Evolutionary conservation across 2,113 vertebrate genomes (phyloP).

Genomic region (Galbula dea): DNA sequence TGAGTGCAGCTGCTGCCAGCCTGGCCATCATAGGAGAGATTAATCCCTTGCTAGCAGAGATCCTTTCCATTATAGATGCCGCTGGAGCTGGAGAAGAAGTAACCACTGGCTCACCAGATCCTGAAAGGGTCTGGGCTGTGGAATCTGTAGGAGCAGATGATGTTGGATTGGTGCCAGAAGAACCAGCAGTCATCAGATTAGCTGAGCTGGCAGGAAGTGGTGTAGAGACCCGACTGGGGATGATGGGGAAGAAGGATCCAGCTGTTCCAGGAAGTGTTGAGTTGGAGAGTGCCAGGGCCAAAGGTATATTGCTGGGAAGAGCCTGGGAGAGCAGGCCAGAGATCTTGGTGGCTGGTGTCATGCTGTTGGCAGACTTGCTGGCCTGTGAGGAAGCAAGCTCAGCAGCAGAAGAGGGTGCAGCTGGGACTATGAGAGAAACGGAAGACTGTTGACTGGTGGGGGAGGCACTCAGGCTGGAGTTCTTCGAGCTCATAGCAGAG

Average conservation of each 20-base stretch:
- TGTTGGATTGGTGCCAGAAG: slow-evolving; percentile 71
- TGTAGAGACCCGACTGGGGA: slow-evolving; percentile 81
- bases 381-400: slow-evolving; percentile 75
- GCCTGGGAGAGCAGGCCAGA: slow-evolving; percentile 88
- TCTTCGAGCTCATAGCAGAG: slow-evolving; percentile 96
- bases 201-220: slow-evolving; percentile 82
- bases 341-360: slow-evolving; percentile 82
- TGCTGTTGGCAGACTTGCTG: slow-evolving; percentile 77
- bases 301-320: slow-evolving; percentile 88
- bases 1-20: slow-evolving; percentile 94
- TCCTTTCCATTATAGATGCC: slow-evolving; percentile 95
- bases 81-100: slow-evolving; percentile 81
- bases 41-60: slow-evolving; percentile 95
- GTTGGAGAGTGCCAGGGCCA: slow-evolving; percentile 85
- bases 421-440: slow-evolving; percentile 78
- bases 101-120: slow-evolving; percentile 69
- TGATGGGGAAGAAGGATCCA: slow-evolving; percentile 87
- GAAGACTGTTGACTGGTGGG: slow-evolving; percentile 95
- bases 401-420: slow-evolving; percentile 76
- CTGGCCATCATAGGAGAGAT: slow-evolving; percentile 99
- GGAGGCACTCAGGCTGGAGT: slow-evolving; percentile 98
- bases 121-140: slow-evolving; percentile 78
- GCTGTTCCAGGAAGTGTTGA: slow-evolving; percentile 80
- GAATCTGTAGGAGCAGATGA: slow-evolving; percentile 74
- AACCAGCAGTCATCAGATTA: slow-evolving; percentile 77